Percentiles rank a stretch among this genome's conserved stretches.
phyloP scores from a whole-genome alignment of 2,113 vertebrate species.

The Cebidichthys violaceus region DNA sequence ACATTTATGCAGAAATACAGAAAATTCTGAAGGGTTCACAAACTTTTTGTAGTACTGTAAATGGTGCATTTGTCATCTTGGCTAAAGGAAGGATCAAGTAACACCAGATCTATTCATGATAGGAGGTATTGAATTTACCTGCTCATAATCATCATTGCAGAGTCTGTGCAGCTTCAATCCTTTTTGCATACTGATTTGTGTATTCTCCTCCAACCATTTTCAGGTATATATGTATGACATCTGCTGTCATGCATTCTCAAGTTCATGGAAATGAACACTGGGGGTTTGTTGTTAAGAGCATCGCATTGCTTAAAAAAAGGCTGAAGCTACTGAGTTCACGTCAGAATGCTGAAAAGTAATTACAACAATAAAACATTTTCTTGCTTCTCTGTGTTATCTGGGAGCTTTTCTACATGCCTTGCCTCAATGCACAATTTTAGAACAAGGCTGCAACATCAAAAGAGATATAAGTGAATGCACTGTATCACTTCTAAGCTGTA shows the following conservation, averaged over 20 bases:
- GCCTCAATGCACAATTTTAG: not conserved
- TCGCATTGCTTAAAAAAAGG: not conserved
- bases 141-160: not conserved
- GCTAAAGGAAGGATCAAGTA: not conserved
- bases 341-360: not conserved
- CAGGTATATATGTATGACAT: not conserved
- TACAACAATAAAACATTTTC: slow-evolving; percentile 14
- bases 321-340: not conserved
- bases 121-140: not conserved
- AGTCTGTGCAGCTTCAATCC: not conserved
- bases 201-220: slow-evolving; percentile 17
- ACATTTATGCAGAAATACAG: not conserved
- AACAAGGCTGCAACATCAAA: not conserved
- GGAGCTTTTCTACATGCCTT: slow-evolving; percentile 6
- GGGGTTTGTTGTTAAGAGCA: not conserved
- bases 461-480: not conserved
- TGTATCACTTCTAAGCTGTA: not conserved
- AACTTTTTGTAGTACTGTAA: not conserved
- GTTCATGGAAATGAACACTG: slow-evolving; percentile 38
- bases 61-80: not conserved
- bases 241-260: not conserved
- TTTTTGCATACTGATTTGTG: slow-evolving; percentile 71
- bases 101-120: not conserved
- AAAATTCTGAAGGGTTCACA: not conserved
- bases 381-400: slow-evolving; percentile 44